These are phyloP conservation scores for Artibeus lituratus DNA, from an alignment of 2,797 vertebrate genomes.

Conservation along the genomic window DNA sequence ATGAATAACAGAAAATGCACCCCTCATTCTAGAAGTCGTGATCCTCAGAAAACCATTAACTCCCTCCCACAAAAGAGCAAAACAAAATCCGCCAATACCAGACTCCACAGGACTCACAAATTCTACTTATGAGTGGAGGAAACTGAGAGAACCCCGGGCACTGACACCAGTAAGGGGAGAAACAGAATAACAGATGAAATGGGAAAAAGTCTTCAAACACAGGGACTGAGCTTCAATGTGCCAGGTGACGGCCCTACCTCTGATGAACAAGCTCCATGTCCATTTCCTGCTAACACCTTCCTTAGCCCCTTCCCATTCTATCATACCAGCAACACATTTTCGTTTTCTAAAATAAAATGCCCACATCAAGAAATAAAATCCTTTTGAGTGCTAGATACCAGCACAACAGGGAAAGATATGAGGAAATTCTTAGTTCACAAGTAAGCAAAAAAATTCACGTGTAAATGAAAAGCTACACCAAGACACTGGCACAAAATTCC, in stretches of 20 bases:
- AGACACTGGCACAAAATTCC: not conserved
- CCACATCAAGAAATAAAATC: not conserved
- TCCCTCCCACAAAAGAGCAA: not conserved
- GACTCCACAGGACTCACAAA: not conserved
- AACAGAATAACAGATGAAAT: accelerated
- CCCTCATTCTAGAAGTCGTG: not conserved
- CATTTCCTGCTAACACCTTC: not conserved
- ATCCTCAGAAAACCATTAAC: not conserved
- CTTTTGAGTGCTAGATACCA: not conserved
- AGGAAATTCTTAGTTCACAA: too few species aligned
- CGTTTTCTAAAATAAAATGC: not conserved
- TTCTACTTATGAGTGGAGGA: accelerated
- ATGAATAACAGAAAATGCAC: not conserved
- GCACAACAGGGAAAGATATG: not conserved
- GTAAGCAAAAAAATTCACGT: not conserved
- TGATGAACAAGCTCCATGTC: accelerated
- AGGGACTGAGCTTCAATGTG: not conserved
- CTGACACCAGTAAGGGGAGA: not conserved
- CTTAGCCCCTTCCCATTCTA: too few species aligned
- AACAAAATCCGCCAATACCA: not conserved
- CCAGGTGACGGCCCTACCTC: accelerated
- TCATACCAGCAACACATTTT: accelerated
- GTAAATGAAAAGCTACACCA: not conserved
- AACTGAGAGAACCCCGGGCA: not conserved
- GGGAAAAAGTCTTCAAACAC: too few species aligned